These are phyloP conservation scores for Antennarius striatus DNA, from an alignment of 2,113 vertebrate species.

Conservation along the genomic window DNA sequence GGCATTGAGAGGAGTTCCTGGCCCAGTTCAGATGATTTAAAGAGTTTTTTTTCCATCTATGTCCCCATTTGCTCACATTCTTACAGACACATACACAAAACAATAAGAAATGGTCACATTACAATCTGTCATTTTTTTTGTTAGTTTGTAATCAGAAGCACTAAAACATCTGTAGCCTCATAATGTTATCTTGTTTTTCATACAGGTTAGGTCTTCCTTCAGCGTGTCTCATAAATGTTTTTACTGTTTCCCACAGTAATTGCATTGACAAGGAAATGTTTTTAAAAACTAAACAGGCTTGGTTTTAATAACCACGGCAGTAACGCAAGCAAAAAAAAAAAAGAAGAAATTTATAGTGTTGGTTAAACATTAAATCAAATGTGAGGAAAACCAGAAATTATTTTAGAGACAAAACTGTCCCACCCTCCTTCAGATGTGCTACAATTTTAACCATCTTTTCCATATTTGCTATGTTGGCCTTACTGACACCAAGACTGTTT, in stretches of 20 bases:
- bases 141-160: too few relatives aligned
- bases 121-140: too few relatives aligned
- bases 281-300: neutral
- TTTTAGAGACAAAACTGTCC: too few relatives aligned
- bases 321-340: neutral
- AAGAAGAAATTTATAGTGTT: neutral
- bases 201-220: conserved; percentile 4
- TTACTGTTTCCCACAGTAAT: conserved; percentile 1
- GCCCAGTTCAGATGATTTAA: too few relatives aligned
- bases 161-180: too few relatives aligned
- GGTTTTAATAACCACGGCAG: neutral
- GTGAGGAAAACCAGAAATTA: too few relatives aligned
- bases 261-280: neutral
- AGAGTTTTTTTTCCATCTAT: too few relatives aligned
- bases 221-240: neutral
- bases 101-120: too few relatives aligned
- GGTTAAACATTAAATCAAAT: too few relatives aligned
- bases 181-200: neutral
- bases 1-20: neutral
- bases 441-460: neutral
- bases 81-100: too few relatives aligned
- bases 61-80: too few relatives aligned
- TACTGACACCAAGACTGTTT: neutral
- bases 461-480: neutral
- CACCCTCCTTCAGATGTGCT: neutral